phyloP scores from a whole-genome alignment of 1,140 invertebrate species.

The Drosophila suzukii region DNA sequence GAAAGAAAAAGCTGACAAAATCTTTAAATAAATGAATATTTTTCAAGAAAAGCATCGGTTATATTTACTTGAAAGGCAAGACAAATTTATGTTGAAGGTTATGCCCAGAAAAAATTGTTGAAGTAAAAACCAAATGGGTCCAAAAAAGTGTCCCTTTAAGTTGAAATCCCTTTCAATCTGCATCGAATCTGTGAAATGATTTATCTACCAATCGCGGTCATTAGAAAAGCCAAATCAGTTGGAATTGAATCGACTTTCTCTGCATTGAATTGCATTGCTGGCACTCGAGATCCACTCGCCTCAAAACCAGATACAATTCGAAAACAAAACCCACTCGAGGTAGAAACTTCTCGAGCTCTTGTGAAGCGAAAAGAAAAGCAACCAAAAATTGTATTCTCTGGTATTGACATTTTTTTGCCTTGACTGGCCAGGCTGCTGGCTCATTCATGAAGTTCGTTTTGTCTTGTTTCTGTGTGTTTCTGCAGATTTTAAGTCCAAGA shows the following conservation, averaged over 20 bases:
- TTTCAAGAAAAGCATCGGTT: no score
- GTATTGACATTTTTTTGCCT: constrained; percentile 56
- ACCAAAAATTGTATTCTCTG: constrained; percentile 25
- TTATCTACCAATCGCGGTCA: neutral
- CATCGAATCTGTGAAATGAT: neutral
- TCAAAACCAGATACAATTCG: constrained; percentile 6
- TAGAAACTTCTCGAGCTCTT: constrained; percentile 18
- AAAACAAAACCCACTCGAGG: constrained; percentile 31
- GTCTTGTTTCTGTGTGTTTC: constrained; percentile 24
- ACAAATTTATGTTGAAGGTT: no score
- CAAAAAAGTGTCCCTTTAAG: neutral
- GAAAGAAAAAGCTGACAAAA: neutral
- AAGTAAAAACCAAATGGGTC: no score
- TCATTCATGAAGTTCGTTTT: constrained; percentile 72
- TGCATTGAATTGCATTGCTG: constrained; percentile 9
- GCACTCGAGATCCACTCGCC: constrained; percentile 8
- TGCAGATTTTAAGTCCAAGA: constrained; percentile 69
- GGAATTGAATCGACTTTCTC: constrained; percentile 20
- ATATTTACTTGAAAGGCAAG: no score
- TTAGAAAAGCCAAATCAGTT: constrained; percentile 8
- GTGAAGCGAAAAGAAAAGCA: constrained; percentile 25
- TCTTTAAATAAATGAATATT: neutral
- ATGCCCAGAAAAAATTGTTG: no score
- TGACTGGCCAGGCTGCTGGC: constrained; percentile 9
- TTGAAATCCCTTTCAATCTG: neutral